Evolutionary conservation across 2,888 invertebrate genomes (phyloP), one percentile per base, ranked within the genome.

Genomic region (Polydesmus complanatus): DNA sequence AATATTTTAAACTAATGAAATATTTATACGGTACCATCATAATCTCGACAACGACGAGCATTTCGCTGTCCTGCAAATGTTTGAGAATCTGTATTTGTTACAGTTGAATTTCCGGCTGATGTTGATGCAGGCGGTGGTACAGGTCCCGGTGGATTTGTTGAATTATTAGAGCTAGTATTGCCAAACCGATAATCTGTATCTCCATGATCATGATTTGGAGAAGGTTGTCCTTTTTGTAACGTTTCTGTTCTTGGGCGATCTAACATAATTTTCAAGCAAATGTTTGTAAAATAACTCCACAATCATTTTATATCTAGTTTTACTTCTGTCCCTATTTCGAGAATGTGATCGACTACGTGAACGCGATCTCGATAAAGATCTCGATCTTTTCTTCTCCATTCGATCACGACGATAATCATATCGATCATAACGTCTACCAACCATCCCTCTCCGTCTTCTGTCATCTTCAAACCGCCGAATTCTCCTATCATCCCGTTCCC

Each of bases 31-130:
- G 72, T 73, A 84, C 88, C 88, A 71, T 94, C 93, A 70, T 89
- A 94, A 75, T 94, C 94, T 58, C 90, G 78, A 72, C 92, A 92
- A 11, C 60, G 27, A 1, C 60, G 60, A 1, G 60, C n/a, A 47
- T 54, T 54, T 27, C 90, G 78, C 50, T 64, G 62, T 19, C 64
- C 37, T 49, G 57, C 52, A 50, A 58, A 51, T 37, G 25, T 53
- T 14, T 52, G 19, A 3, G 54, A 27, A 25, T 50, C 56, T 49
- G 52, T 26, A 60, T 54, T 49, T 19, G 50, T 27, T 14, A 47
- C 37, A 50, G 60, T 18, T 26, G 60, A 23, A 14, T 11, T 22
- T 23, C 8, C 53, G 37, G 50, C 22, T 8, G 55, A 8, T 1
- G 58, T 14, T n/a, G 11, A 14, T 60, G 61, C n/a, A n/a, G 58